Evolutionary conservation across 2,888 invertebrate species (phyloP).

Genomic region (Nephrotoma guestfalica): DNA sequence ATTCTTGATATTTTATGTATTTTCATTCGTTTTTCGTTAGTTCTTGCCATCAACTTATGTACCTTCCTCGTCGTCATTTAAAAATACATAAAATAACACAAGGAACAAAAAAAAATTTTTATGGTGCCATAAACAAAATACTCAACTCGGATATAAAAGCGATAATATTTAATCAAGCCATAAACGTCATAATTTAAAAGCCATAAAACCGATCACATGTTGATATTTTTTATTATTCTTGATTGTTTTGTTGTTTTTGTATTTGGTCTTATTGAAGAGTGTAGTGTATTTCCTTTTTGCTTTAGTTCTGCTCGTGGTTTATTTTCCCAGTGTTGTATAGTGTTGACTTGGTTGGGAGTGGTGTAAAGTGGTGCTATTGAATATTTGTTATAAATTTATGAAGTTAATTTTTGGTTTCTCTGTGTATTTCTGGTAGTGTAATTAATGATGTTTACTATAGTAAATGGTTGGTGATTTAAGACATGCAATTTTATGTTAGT

Average conservation of each 20-base stretch:
- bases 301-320: background rate
- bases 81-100: background rate
- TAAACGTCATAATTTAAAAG: constrained; percentile 6
- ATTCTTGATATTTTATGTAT: background rate
- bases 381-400: background rate
- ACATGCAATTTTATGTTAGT: background rate
- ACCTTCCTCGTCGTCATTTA: background rate
- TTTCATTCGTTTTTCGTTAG: background rate
- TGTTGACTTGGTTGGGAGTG: background rate
- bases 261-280: background rate
- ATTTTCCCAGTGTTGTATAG: background rate
- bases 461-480: background rate
- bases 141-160: constrained; percentile 3
- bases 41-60: background rate
- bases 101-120: background rate
- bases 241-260: background rate
- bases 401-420: background rate
- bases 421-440: background rate
- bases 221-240: constrained; percentile 3
- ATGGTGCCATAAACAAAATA: constrained; percentile 5
- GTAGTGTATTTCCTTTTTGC: background rate
- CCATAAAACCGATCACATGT: constrained; percentile 5
- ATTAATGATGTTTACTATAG: background rate
- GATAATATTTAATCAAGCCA: constrained; percentile 6
- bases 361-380: background rate